Evolutionary conservation across 2,113 vertebrate genomes (phyloP), one percentile per base, ranked within the genome.

Genomic region (Phaethornis superciliosus): DNA sequence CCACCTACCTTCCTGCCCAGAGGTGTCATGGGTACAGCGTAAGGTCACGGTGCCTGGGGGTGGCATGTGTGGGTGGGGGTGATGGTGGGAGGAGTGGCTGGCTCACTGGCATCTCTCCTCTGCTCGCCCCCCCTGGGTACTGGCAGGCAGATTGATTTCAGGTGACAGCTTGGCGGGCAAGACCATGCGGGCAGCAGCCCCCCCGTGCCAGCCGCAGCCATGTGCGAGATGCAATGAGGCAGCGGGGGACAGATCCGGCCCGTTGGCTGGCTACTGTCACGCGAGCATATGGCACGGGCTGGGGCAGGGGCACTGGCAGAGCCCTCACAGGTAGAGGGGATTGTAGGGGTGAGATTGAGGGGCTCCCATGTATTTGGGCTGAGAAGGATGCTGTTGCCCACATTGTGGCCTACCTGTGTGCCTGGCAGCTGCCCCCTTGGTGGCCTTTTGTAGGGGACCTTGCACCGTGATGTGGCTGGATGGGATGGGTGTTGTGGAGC

Each of bases 111-210:
- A 30, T 77, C 59, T 64, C 72, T 88, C 2, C 33, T 6, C 40
- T 72, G 52, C 63, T 85, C 1, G 3, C n/a, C 80, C 87, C 22
- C 60, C 63, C 44, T 0, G 3, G 60, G 78, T 12, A 0, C 88
- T 87, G 91, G 93, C 88, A 74, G 78, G 85, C 60, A 2, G 93
- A 91, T 93, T 94, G 91, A 95, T 95, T 95, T 93, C 95, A 93
- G 95, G 93, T 96, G 95, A 96, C 88, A 93, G 93, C 88, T 96
- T 74, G 46, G 87, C 87, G 4, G 80, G 92, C 70, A 26, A 88
- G 90, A 85, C 87, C 80, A 47, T 91, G 91, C 35, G 59, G 95
- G 95, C 85, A 84, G 91, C 4, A 12, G 8, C n/a, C 5, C 63
- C 87, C 80, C 74, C 4, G 77, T 91, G 95, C 95, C 95, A 87